Conservation (phyloP, 2,888 invertebrate species). For the Homarus gammarus region DNA sequence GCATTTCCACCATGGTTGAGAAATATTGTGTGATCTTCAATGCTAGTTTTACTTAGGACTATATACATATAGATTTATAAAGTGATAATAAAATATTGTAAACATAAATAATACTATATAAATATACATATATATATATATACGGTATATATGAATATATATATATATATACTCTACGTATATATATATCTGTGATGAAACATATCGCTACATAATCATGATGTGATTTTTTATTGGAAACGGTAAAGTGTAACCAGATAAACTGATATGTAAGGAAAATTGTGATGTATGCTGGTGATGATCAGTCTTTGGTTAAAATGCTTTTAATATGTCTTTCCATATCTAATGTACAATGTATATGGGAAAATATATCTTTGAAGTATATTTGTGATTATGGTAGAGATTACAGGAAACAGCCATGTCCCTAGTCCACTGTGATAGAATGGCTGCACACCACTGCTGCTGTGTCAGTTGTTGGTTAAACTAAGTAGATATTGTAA, state of each 20-base stretch:
- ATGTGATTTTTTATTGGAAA: background rate
- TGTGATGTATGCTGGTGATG: slow-evolving; percentile 21
- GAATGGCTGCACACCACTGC: slow-evolving; percentile 41
- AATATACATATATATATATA: slow-evolving; percentile 36
- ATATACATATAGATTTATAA: slow-evolving; percentile 11
- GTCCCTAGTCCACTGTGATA: slow-evolving; percentile 50
- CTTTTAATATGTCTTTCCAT: slow-evolving; percentile 45
- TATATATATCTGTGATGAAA: background rate
- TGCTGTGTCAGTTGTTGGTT: slow-evolving; percentile 15
- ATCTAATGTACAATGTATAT: slow-evolving; percentile 44
- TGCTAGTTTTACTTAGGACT: background rate
- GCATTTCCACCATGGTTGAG: background rate
- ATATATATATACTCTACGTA: no score
- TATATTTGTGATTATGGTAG: slow-evolving; percentile 53
- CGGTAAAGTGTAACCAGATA: background rate
- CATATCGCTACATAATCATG: background rate
- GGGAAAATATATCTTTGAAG: slow-evolving; percentile 45
- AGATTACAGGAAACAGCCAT: slow-evolving; percentile 35
- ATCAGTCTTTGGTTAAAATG: slow-evolving; percentile 40
- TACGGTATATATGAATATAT: slow-evolving; percentile 23
- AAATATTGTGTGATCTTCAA: background rate
- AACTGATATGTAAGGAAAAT: background rate
- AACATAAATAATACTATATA: slow-evolving; percentile 13
- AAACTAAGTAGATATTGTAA: slow-evolving; percentile 1
- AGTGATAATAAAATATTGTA: background rate